Conservation (phyloP, 2,888 invertebrate species). For the Drosophila siamana region DNA sequence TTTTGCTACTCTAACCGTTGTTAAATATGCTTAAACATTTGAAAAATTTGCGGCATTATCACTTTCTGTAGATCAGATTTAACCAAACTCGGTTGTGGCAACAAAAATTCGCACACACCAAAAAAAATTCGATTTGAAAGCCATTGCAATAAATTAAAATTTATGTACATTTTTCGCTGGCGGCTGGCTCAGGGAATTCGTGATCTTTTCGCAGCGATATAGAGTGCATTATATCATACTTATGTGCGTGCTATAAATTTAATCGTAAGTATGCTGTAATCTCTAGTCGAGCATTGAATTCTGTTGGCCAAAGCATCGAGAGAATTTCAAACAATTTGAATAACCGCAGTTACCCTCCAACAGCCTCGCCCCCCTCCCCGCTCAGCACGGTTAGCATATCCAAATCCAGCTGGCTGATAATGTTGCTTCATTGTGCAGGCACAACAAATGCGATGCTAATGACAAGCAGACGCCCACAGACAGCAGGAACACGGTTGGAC, state of each 20-base stretch:
- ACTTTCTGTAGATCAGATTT: no score
- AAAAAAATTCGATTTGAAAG: not conserved
- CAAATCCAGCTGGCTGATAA: constrained; percentile 43
- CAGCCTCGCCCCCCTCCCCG: not conserved
- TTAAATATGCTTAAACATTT: no score
- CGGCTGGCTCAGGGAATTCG: no score
- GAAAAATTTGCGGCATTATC: no score
- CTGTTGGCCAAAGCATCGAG: not conserved
- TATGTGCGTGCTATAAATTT: not conserved
- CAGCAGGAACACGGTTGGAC: constrained; percentile 13
- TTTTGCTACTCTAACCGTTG: no score
- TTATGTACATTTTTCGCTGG: not conserved
- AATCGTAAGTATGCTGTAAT: not conserved
- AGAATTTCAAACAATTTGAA: constrained; percentile 15
- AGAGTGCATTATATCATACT: not conserved
- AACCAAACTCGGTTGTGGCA: no score
- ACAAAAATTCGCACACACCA: not conserved
- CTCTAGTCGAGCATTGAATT: constrained; percentile 4
- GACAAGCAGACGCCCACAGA: constrained; percentile 56
- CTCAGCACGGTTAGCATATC: no score
- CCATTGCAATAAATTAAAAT: not conserved
- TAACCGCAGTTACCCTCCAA: not conserved
- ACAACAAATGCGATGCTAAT: constrained; percentile 74
- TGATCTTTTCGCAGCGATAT: not conserved
- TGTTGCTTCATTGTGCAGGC: constrained; percentile 43